These are phyloP conservation scores for Drosophila prolongata DNA, from an alignment of 2,888 invertebrate species.

Conservation along the genomic window DNA sequence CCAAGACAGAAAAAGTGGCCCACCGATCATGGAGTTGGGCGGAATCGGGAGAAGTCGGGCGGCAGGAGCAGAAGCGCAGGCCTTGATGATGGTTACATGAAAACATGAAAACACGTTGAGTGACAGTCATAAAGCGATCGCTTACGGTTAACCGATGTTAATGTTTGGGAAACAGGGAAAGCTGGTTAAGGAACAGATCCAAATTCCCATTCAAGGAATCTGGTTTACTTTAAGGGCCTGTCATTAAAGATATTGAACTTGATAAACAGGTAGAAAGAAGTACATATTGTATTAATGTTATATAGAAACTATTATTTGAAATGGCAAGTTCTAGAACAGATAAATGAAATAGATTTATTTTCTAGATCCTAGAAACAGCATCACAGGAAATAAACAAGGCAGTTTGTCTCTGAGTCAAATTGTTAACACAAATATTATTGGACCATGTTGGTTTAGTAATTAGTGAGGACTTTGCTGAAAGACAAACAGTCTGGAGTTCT, in stretches of 20 bases:
- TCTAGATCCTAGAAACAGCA: not conserved
- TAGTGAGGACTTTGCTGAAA: not conserved
- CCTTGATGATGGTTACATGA: conserved; percentile 41
- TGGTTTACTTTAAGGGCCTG: not conserved
- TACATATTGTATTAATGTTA: too few relatives aligned
- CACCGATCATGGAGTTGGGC: conserved; percentile 10
- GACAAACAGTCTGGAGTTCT: not conserved
- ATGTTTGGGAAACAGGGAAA: conserved; percentile 33
- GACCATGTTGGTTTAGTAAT: not conserved
- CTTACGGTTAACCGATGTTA: conserved; percentile 5
- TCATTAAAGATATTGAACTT: not conserved
- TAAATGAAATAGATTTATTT: not conserved
- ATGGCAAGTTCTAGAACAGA: not conserved
- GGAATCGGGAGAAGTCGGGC: not conserved
- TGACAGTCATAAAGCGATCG: conserved; percentile 32
- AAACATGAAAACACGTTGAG: conserved; percentile 41
- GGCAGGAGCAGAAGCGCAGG: conserved; percentile 17
- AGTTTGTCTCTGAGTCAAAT: not conserved
- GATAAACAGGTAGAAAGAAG: not conserved
- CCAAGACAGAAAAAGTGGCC: conserved; percentile 54
- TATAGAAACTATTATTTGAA: too few relatives aligned
- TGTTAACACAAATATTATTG: not conserved
- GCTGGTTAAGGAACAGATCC: conserved; percentile 12
- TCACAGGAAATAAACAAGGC: not conserved
- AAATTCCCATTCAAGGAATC: not conserved